A percentile compares a stretch with the other conserved stretches of the same genome.
phyloP scores from a whole-genome alignment of 2,113 vertebrate species.

The Eidolon helvum region DNA sequence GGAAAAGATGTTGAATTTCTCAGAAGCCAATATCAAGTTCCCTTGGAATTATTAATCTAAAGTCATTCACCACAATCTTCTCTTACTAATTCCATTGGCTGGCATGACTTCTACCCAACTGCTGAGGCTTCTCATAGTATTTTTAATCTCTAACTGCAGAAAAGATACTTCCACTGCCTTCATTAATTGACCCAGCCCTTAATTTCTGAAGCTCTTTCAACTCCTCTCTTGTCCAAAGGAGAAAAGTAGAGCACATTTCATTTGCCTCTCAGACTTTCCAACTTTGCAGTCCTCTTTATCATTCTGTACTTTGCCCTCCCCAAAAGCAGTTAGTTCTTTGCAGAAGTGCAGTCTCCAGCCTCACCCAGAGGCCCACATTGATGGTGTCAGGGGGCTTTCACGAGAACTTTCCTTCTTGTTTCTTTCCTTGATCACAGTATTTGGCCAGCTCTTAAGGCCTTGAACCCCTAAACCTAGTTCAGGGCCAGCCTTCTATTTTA shows the following conservation, averaged over 20 bases:
- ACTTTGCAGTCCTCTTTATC: background rate
- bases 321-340: background rate
- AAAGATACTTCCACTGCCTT: background rate
- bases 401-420: background rate
- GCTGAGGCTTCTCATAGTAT: background rate
- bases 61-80: background rate
- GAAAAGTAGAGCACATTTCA: background rate
- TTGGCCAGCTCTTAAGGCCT: background rate
- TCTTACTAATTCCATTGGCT: background rate
- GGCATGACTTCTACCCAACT: background rate
- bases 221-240: background rate
- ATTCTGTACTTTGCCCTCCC: background rate
- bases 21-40: background rate
- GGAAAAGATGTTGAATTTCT: background rate
- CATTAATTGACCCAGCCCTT: background rate
- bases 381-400: background rate
- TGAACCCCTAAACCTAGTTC: background rate
- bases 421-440: background rate
- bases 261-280: background rate
- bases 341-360: background rate
- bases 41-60: background rate
- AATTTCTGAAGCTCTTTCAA: slow-evolving; percentile 1
- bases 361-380: background rate
- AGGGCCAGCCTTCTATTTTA: background rate
- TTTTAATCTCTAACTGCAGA: background rate